A percentile compares a stretch with the other conserved stretches of the same genome.
Evolutionary conservation across 1,140 invertebrate genomes (phyloP).

Genomic region (Luehdorfia chinensis): DNA sequence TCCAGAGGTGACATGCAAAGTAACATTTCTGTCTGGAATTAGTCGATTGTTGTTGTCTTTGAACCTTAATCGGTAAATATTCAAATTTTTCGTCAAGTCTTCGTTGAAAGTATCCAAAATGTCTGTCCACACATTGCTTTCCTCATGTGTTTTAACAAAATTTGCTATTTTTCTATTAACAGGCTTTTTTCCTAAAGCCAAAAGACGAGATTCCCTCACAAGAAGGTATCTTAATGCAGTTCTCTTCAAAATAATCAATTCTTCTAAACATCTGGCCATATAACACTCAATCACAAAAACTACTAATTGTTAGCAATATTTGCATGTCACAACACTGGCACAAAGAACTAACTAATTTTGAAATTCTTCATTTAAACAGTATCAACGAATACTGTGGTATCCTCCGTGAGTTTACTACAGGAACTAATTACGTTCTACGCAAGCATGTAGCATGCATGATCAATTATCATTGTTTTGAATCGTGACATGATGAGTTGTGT

Average conservation of each 20-base stretch:
- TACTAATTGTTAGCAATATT: too few relatives aligned
- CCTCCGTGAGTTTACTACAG: too few relatives aligned
- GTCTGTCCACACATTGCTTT: conserved; percentile 35
- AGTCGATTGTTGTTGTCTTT: conserved; percentile 7
- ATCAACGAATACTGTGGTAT: too few relatives aligned
- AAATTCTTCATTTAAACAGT: too few relatives aligned
- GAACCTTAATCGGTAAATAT: conserved; percentile 32
- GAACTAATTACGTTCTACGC: too few relatives aligned
- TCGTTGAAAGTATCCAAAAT: conserved; percentile 51
- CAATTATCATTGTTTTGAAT: too few relatives aligned
- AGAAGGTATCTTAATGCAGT: conserved; percentile 47
- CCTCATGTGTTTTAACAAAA: conserved; percentile 39
- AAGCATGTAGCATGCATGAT: too few relatives aligned
- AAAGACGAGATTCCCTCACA: conserved; percentile 44
- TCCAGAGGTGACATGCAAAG: background rate
- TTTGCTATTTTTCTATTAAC: conserved; percentile 59
- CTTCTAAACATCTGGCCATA: conserved; percentile 62
- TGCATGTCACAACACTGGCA: too few relatives aligned
- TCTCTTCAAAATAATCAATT: conserved; percentile 49
- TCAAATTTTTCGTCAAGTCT: conserved; percentile 55
- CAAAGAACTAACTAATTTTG: too few relatives aligned
- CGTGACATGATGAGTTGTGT: too few relatives aligned
- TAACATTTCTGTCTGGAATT: background rate
- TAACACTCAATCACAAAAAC: conserved; percentile 17
- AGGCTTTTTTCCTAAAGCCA: conserved; percentile 49